Percentiles rank a stretch among this genome's conserved stretches.
phyloP scores from a whole-genome alignment of 1,140 invertebrate species.

The Trinorchestia longiramus region DNA sequence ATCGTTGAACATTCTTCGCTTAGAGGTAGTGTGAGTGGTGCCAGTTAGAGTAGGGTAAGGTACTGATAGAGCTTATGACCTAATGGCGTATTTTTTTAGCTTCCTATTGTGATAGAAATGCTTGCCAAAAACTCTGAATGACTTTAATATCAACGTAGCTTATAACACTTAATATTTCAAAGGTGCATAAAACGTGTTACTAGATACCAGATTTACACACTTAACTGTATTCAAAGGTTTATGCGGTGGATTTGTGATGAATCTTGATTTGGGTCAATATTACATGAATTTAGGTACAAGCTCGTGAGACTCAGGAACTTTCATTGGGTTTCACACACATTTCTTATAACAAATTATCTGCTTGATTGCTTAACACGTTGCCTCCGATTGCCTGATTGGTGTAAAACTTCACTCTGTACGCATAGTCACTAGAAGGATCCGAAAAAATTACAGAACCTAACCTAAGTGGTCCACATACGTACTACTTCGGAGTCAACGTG shows the following conservation, averaged over 20 bases:
- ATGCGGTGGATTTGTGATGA: no score
- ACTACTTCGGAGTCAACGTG: no score
- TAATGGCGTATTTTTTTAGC: background rate
- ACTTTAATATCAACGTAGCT: conserved; percentile 15
- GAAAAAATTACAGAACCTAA: no score
- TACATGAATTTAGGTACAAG: background rate
- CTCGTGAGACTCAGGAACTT: background rate
- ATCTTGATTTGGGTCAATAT: background rate
- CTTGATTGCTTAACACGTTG: no score
- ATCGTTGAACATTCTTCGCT: background rate
- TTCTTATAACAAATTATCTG: no score
- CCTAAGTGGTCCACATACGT: no score
- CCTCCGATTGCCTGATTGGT: no score
- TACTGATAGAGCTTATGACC: background rate
- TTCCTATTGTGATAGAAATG: conserved; percentile 15
- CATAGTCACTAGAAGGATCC: no score
- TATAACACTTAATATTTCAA: background rate
- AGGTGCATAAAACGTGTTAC: background rate
- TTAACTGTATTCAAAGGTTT: background rate
- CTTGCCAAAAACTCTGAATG: conserved; percentile 29
- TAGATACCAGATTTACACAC: background rate
- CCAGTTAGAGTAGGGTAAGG: background rate
- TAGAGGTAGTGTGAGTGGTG: background rate
- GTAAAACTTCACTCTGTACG: no score
- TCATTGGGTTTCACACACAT: no score